Base-by-base conservation (phyloP, 2,797 vertebrate genomes). In the Arnoldichthys spilopterus region DNA sequence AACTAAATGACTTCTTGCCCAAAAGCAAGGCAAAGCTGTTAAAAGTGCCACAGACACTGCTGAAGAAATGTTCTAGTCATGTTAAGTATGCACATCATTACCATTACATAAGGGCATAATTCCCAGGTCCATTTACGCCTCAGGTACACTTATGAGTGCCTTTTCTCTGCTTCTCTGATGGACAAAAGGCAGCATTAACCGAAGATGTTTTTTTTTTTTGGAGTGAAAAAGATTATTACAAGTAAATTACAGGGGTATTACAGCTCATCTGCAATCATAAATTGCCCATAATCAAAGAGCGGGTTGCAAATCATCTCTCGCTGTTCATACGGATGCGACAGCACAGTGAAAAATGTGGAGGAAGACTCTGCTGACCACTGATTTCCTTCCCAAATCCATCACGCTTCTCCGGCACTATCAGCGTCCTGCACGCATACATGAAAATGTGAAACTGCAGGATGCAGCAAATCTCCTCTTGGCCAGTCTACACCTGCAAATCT, bases 311-410 rank as follows among this genome's bases (percentile, higher is more conserved):
- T 67, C 2, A 26, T 78, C 69, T 72, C 26, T 0, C 30, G 51
- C 26, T 40, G 54, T 12, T 66, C 54, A 18, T 53, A 59, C 56
- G 7, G 74, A 63, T 72, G 58, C 16, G 32, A 82, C 72, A 77
- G 72, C 40, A 15, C 64, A 61, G 54, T 40, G 20, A 85, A 69
- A 82, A 85, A 78, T 54, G 74, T 81, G 75, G 72, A 76, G 32
- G 47, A 67, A n/a, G 56, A 45, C 76, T 64, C 73, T 85, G 81
- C 78, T 74, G 83, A 84, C 71, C 78, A 53, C 77, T 11, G 74
- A 43, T 53, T 79, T 82, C 67, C 22, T 68, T 47, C 77, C 67
- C 69, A 80, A 84, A 66, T 73, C 77, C 72, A 72, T 86, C 80
- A 80, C 68, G 78, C 83, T 62, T 70, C 64, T 77, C 69, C 76